These are phyloP conservation scores for Temnothorax rugatulus DNA, from an alignment of 2,888 invertebrate species.

Conservation along the genomic window DNA sequence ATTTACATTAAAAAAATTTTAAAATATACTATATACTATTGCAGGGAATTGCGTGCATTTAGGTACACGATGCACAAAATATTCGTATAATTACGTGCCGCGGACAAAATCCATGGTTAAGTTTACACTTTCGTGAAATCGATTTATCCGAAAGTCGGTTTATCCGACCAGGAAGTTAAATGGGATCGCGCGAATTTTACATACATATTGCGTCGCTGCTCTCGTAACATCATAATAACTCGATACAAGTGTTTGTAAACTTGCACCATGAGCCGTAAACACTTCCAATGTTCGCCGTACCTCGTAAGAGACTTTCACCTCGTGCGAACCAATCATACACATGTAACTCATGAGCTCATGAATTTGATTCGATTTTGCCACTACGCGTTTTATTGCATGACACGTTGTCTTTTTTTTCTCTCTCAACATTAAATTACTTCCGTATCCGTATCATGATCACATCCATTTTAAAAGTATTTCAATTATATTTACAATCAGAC, in stretches of 20 bases:
- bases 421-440: conserved; percentile 11
- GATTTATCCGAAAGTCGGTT: conserved; percentile 1
- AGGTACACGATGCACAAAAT: background rate
- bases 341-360: conserved; percentile 2
- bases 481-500: background rate
- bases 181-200: conserved; percentile 23
- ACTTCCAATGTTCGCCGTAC: conserved; percentile 44
- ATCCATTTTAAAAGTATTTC: background rate
- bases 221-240: conserved; percentile 31
- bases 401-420: background rate
- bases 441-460: background rate
- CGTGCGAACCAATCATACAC: conserved; percentile 52
- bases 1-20: background rate
- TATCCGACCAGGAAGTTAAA: conserved; percentile 32
- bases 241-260: conserved; percentile 54
- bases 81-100: background rate
- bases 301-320: conserved; percentile 73
- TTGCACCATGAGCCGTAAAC: conserved; percentile 63
- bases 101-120: background rate
- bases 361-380: conserved; percentile 29
- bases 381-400: background rate
- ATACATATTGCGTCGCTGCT: conserved; percentile 29
- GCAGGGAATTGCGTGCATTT: background rate
- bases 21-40: background rate
- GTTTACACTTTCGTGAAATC: background rate